A percentile compares a stretch with the other conserved stretches of the same genome.
Conservation (phyloP, 2,797 vertebrate species). For the Chelidonichthys spinosus region DNA sequence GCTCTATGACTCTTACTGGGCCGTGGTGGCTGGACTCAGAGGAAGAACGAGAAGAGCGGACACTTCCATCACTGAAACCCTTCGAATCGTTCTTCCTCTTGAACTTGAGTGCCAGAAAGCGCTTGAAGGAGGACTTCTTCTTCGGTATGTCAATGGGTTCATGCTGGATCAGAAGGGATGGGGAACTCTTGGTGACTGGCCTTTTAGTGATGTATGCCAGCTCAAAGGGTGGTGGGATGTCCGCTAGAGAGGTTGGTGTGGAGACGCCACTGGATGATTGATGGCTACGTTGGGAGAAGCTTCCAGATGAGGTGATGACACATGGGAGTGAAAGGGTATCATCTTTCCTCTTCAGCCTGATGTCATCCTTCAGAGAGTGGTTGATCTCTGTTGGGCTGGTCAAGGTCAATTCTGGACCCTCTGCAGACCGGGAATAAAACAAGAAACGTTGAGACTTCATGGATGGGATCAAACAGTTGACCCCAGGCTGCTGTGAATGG, state of each 20-base stretch:
- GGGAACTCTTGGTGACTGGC: constrained; percentile 97
- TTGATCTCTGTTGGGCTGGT: constrained; percentile 82
- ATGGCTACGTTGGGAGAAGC: constrained; percentile 92
- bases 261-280: constrained; percentile 91
- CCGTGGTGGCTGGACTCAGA: constrained; percentile 97
- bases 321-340: constrained; percentile 92
- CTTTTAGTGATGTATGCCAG: constrained; percentile 96
- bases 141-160: constrained; percentile 90
- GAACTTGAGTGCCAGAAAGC: constrained; percentile 93
- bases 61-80: constrained; percentile 88
- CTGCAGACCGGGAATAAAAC: constrained; percentile 90
- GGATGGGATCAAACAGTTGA: constrained; percentile 81
- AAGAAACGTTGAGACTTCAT: constrained; percentile 89
- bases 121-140: constrained; percentile 97
- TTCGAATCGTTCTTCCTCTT: constrained; percentile 93
- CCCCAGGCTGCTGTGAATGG: constrained; percentile 77
- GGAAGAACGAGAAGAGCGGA: constrained; percentile 93
- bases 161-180: constrained; percentile 91
- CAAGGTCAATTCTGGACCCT: constrained; percentile 87
- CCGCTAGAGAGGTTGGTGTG: constrained; percentile 92
- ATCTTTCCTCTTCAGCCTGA: constrained; percentile 87
- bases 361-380: constrained; percentile 76
- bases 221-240: constrained; percentile 98
- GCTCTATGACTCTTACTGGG: constrained; percentile 87
- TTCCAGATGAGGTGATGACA: constrained; percentile 93